Evolutionary conservation across 2,888 invertebrate genomes (phyloP).

Genomic region (Ceramica pisi): DNA sequence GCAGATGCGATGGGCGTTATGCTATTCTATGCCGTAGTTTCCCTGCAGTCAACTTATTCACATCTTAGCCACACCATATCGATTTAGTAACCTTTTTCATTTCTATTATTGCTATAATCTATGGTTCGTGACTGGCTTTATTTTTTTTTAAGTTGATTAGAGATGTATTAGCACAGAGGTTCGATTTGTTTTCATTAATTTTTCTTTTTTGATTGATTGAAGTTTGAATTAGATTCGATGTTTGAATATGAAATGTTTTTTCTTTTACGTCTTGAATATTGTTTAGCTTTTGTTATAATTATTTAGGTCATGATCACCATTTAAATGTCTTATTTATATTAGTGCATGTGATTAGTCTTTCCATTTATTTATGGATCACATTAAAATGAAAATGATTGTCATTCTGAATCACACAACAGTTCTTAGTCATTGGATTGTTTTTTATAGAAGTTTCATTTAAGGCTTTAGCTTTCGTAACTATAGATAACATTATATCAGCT

Average conservation of each 20-base stretch:
- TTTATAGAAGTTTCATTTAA: conserved; percentile 34
- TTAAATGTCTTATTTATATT: conserved; percentile 15
- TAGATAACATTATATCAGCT: conserved; percentile 5
- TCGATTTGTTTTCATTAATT: not conserved
- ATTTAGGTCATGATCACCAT: not conserved
- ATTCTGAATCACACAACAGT: conserved; percentile 54
- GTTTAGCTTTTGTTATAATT: not conserved
- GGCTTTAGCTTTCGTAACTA: conserved; percentile 14
- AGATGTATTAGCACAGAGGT: conserved; percentile 39
- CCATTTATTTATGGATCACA: conserved; percentile 43
- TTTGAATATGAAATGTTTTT: conserved; percentile 15
- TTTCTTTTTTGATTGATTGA: conserved; percentile 17
- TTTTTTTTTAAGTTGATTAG: conserved; percentile 22
- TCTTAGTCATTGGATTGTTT: conserved; percentile 54
- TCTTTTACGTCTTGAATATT: not conserved
- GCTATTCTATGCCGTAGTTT: conserved; percentile 87
- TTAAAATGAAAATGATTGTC: conserved; percentile 42
- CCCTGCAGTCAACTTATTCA: conserved; percentile 86
- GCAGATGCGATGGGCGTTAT: conserved; percentile 87
- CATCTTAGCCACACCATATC: conserved; percentile 87
- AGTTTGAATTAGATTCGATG: conserved; percentile 3
- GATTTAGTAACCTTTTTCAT: conserved; percentile 81
- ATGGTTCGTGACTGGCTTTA: conserved; percentile 25
- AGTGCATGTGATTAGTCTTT: conserved; percentile 23
- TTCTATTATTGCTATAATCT: conserved; percentile 71